phyloP scores from a whole-genome alignment of 2,888 invertebrate genomes.

The Luperina testacea region DNA sequence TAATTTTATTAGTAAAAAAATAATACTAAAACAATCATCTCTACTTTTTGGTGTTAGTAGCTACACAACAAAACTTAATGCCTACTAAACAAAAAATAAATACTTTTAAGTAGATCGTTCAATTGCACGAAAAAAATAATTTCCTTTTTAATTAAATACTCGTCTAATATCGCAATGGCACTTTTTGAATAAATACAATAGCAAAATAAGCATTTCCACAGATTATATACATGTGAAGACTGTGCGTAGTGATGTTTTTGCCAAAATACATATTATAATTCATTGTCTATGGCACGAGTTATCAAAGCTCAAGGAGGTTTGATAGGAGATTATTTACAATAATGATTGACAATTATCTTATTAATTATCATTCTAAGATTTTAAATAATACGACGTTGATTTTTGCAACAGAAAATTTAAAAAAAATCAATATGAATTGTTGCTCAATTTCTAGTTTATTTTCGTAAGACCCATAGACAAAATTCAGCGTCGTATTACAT shows the following conservation, averaged over 20 bases:
- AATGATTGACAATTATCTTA: constrained; percentile 67
- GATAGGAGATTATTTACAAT: constrained; percentile 82
- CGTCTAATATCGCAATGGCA: constrained; percentile 80
- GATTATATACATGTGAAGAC: constrained; percentile 71
- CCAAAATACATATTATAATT: constrained; percentile 73
- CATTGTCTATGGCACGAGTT: constrained; percentile 84
- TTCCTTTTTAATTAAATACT: constrained; percentile 58
- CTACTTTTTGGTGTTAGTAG: constrained; percentile 90
- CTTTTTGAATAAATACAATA: constrained; percentile 83
- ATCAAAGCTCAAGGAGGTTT: constrained; percentile 80
- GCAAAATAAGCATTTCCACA: constrained; percentile 80
- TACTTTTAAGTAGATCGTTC: constrained; percentile 82
- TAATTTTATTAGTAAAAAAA: constrained; percentile 80
- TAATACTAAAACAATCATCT: constrained; percentile 79
- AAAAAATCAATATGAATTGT: background rate
- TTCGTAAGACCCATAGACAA: background rate
- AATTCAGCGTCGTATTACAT: constrained; percentile 34
- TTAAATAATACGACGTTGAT: constrained; percentile 56
- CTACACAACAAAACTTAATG: constrained; percentile 81
- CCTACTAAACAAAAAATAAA: constrained; percentile 77
- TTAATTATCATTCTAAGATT: constrained; percentile 53
- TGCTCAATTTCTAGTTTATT: constrained; percentile 2
- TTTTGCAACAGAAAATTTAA: constrained; percentile 1
- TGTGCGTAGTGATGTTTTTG: constrained; percentile 71
- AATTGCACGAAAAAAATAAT: constrained; percentile 79